Conservation (phyloP, 2,888 invertebrate species). For the Spilosoma lubricipeda region DNA sequence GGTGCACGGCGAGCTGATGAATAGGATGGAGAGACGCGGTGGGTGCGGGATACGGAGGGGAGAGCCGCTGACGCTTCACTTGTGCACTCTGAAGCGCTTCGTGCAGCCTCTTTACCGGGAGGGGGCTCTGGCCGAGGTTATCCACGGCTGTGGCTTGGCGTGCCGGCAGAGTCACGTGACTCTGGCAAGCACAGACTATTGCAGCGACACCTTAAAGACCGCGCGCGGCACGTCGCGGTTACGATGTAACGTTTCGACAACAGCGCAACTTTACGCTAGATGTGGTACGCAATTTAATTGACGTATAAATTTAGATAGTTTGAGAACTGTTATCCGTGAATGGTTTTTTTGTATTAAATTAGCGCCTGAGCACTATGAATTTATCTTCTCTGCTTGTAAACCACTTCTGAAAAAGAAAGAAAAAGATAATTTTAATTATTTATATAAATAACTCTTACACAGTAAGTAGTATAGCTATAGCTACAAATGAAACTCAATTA, state of each 20-base stretch:
- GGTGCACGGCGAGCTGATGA: conserved; percentile 82
- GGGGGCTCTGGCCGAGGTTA: conserved; percentile 86
- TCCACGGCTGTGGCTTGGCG: conserved; percentile 86
- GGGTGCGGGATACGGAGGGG: conserved; percentile 86
- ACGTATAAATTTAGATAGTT: conserved; percentile 62
- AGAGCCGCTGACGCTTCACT: conserved; percentile 88
- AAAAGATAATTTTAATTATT: conserved; percentile 39
- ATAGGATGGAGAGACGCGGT: conserved; percentile 78
- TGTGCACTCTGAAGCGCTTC: conserved; percentile 87
- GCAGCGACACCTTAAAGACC: conserved; percentile 78
- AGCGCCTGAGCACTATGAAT: conserved; percentile 74
- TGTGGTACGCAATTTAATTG: conserved; percentile 64
- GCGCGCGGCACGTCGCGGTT: conserved; percentile 77
- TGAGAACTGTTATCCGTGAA: conserved; percentile 57
- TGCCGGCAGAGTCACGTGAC: conserved; percentile 85
- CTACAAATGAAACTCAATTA: not conserved
- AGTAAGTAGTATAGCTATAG: not conserved
- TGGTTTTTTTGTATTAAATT: conserved; percentile 62
- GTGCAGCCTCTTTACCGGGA: conserved; percentile 87
- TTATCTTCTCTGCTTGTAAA: conserved; percentile 76
- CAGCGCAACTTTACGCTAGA: conserved; percentile 69
- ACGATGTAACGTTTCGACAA: conserved; percentile 70
- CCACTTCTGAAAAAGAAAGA: conserved; percentile 78
- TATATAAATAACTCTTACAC: not conserved
- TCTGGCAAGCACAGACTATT: conserved; percentile 84